phyloP scores from a whole-genome alignment of 2,797 vertebrate species.

The Lithobates pipiens region DNA sequence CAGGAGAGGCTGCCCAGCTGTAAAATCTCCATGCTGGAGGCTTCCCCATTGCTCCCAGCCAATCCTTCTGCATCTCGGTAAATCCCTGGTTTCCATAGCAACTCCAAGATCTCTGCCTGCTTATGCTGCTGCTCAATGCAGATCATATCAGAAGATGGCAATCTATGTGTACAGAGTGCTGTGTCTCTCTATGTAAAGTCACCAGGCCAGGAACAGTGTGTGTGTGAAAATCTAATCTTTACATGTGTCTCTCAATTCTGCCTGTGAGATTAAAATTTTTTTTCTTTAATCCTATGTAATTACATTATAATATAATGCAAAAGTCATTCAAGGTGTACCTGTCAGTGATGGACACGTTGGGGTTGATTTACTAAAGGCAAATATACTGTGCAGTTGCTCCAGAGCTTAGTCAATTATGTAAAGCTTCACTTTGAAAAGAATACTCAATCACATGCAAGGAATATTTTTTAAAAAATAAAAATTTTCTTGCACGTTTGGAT shows the following conservation, averaged over 20 bases:
- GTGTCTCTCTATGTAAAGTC: neutral
- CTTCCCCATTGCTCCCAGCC: slow-evolving; percentile 41
- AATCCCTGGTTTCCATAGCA: slow-evolving; percentile 55
- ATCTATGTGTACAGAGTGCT: slow-evolving; percentile 18
- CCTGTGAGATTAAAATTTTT: neutral
- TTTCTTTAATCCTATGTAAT: too few relatives aligned
- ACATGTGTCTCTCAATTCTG: neutral
- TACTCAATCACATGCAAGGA: too few relatives aligned
- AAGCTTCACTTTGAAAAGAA: too few relatives aligned
- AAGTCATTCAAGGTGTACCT: too few relatives aligned
- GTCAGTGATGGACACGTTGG: too few relatives aligned
- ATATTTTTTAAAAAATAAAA: too few relatives aligned
- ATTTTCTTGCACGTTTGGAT: too few relatives aligned
- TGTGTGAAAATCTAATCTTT: neutral
- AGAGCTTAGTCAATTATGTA: too few relatives aligned
- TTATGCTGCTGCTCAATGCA: slow-evolving; percentile 15
- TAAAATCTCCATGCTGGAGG: slow-evolving; percentile 40
- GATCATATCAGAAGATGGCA: slow-evolving; percentile 30
- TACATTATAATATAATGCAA: too few relatives aligned
- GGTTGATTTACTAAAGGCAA: too few relatives aligned
- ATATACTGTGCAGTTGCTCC: too few relatives aligned
- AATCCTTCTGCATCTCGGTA: slow-evolving; percentile 45
- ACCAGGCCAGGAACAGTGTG: neutral
- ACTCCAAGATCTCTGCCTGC: slow-evolving; percentile 20
- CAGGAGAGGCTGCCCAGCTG: slow-evolving; percentile 19